Base-by-base conservation (phyloP, 2,888 invertebrate species). In the Tridacna crocea region DNA sequence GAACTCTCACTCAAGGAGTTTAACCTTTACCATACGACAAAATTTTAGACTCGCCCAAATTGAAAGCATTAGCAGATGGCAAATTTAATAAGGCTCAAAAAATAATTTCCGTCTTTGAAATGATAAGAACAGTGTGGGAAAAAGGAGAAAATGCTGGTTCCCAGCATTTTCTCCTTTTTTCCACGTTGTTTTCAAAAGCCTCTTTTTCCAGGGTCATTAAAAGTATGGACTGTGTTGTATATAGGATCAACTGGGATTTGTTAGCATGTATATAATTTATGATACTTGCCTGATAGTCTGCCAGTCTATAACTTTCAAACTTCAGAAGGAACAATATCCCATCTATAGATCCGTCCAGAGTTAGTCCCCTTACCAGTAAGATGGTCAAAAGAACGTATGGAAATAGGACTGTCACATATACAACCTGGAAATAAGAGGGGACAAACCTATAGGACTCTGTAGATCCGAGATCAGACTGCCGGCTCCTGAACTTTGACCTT, bases 281-380 rank as follows among this genome's bases (percentile, higher is more conserved):
- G 36, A 8, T 36, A 36, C 36, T 36, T 36, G n/a, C 63, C 63
- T 63, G 63, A 22, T 27, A 17, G 11, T 26, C 12, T 17, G 22
- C 63, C 24, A 63, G 11, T 22, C 27, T 63, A 0, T 63, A 11
- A 17, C 24, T 13, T 17, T 63, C 63, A 26, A 63, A 63, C 15
- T 63, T 63, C 24, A 63, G 27, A 4, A 63, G 63, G 63, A 27
- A 63, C 63, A 63, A 13, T 17, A 63, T 63, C 12, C 26, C 63
- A 26, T 63, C 63, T 19, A 63, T 63, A 27, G 63, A 63, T 19
- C 63, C 63, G 15, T 63, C 24, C 15, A 63, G 63, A 63, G 63
- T 63, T 63, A 63, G 24, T 26, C 63, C 63, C 63, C 63, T 63
- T 63, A 63, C 27, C 26, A 63, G 24, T 22, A 63, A 26, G 12